Evolutionary conservation across 2,888 invertebrate genomes (phyloP).

Genomic region (Mongoloraphidia duomilia): DNA sequence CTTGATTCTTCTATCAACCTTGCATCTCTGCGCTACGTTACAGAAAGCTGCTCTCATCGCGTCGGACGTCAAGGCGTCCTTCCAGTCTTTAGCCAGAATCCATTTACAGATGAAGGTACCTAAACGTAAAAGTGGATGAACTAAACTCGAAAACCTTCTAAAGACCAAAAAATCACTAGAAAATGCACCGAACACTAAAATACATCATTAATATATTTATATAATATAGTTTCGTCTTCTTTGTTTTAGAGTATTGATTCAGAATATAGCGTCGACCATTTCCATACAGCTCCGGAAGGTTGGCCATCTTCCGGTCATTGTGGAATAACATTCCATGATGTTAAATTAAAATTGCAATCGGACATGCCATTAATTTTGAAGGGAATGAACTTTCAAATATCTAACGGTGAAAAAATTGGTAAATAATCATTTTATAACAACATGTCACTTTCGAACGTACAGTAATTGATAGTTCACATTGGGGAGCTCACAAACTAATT

Average conservation of each 20-base stretch:
- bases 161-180: too few relatives aligned
- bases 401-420: constrained; percentile 43
- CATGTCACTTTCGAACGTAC: background rate
- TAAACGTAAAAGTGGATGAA: too few relatives aligned
- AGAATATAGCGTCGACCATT: background rate
- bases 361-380: constrained; percentile 34
- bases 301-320: background rate
- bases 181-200: background rate
- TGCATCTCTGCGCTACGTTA: too few relatives aligned
- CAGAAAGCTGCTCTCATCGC: too few relatives aligned
- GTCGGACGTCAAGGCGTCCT: too few relatives aligned
- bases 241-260: background rate
- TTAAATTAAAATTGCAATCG: constrained; percentile 32
- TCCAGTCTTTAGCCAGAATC: too few relatives aligned
- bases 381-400: constrained; percentile 36
- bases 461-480: too few relatives aligned
- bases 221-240: background rate
- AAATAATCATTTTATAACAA: constrained; percentile 18
- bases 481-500: too few relatives aligned
- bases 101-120: too few relatives aligned
- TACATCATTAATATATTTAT: background rate
- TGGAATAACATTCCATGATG: constrained; percentile 33
- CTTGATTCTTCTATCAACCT: too few relatives aligned
- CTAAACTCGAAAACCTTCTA: too few relatives aligned
- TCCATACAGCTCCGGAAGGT: background rate